A percentile compares a stretch with the other conserved stretches of the same genome.
These are phyloP conservation scores for Littorina saxatilis DNA, from an alignment of 1,140 invertebrate species.

Conservation along the genomic window DNA sequence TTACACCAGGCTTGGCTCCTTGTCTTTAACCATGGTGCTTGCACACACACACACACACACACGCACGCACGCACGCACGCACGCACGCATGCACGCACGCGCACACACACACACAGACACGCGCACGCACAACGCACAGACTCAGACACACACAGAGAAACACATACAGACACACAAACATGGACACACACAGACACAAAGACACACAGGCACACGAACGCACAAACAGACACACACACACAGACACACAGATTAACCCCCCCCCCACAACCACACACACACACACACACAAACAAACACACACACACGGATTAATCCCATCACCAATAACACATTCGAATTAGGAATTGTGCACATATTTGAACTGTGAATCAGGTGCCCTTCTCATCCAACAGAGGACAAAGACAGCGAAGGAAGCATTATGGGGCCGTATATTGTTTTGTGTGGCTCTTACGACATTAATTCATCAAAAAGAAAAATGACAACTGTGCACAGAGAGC, in stretches of 20 bases:
- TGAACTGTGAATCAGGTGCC: no score
- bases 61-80: slow-evolving; percentile 16
- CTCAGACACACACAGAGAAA: neutral
- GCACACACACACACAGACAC: slow-evolving; percentile 8
- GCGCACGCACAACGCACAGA: neutral
- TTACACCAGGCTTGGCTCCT: neutral
- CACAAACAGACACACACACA: neutral
- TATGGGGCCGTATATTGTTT: no score
- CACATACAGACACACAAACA: neutral
- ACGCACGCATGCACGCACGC: neutral
- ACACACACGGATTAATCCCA: no score
- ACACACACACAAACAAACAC: no score
- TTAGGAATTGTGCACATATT: no score
- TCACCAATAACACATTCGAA: no score
- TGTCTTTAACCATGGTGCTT: neutral
- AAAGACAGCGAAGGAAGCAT: no score
- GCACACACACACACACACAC: slow-evolving; percentile 4
- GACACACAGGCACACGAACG: neutral
- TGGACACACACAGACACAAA: neutral
- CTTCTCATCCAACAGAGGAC: no score
- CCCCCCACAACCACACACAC: neutral
- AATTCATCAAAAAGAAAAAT: no score
- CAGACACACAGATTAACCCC: neutral
- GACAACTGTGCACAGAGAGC: no score
- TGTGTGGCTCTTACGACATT: no score